Conservation (phyloP, 2,888 invertebrate genomes). For the Lithophane socia region DNA sequence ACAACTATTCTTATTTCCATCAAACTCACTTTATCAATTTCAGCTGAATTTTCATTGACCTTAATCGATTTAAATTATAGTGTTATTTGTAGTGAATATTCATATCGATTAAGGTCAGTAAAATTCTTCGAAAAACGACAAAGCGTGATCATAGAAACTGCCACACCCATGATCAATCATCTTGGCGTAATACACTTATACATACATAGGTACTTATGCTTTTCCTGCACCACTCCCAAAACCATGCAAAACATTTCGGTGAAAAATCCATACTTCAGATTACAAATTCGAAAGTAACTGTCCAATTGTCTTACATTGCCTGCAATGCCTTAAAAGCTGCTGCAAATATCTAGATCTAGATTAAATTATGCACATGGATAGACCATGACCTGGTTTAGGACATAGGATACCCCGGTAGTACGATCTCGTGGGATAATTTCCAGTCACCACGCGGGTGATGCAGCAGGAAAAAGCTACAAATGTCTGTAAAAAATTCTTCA, state of each 20-base stretch:
- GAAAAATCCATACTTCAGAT: background rate
- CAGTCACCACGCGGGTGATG: too few species aligned
- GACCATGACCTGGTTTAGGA: background rate
- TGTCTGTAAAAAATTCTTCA: background rate
- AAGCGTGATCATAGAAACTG: background rate
- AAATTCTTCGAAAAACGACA: conserved; percentile 21
- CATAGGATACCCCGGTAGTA: background rate
- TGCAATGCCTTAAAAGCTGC: background rate
- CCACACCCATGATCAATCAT: conserved; percentile 23
- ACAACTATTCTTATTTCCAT: background rate
- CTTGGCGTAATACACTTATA: background rate
- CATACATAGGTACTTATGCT: background rate
- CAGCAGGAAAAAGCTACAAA: background rate
- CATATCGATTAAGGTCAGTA: conserved; percentile 27
- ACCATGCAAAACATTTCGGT: background rate
- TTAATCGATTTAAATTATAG: conserved; percentile 32
- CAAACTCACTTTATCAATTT: conserved; percentile 5
- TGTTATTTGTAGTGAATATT: too few species aligned
- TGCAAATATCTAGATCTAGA: background rate
- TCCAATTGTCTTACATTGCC: too few species aligned
- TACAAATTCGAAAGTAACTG: background rate
- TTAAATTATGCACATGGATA: background rate
- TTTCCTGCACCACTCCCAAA: background rate
- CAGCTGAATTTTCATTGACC: conserved; percentile 16
- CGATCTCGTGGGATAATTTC: background rate